These are phyloP conservation scores for Mormyrus proboscirostris DNA, from an alignment of 2,797 vertebrate species.

Conservation along the genomic window DNA sequence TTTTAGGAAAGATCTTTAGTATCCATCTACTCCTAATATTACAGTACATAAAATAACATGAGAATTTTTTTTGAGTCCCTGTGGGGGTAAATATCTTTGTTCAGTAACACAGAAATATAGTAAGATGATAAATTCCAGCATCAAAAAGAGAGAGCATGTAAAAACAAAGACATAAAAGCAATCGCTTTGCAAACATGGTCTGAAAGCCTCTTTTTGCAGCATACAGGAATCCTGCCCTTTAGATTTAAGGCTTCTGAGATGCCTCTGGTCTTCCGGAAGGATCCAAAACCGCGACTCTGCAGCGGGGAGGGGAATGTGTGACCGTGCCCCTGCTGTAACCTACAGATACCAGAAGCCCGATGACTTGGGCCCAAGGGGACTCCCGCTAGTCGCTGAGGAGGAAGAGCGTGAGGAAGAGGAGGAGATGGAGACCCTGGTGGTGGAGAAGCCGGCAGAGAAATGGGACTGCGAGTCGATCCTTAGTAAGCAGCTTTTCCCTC, in stretches of 20 bases:
- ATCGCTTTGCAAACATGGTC: background rate
- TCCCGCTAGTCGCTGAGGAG: slow-evolving; percentile 61
- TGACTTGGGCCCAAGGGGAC: slow-evolving; percentile 66
- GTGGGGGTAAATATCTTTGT: background rate
- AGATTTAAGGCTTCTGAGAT: background rate
- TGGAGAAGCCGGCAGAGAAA: slow-evolving; percentile 72
- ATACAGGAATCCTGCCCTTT: background rate
- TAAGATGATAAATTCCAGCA: background rate
- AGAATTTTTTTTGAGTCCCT: background rate
- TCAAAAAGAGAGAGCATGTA: background rate
- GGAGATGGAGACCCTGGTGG: slow-evolving; percentile 67
- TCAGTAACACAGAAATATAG: background rate
- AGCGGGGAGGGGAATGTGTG: background rate
- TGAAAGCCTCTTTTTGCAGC: background rate
- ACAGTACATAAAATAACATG: background rate
- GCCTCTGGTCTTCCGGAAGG: background rate
- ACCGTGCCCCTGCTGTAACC: background rate
- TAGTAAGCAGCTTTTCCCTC: slow-evolving; percentile 63
- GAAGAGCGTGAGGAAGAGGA: slow-evolving; percentile 54
- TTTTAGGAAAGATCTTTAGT: background rate
- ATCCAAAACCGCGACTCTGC: too few species aligned
- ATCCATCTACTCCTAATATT: background rate
- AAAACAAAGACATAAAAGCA: background rate
- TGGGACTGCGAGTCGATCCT: slow-evolving; percentile 97
- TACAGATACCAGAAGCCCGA: slow-evolving; percentile 57